phyloP scores from a whole-genome alignment of 2,113 vertebrate species.

The Osmerus mordax region DNA sequence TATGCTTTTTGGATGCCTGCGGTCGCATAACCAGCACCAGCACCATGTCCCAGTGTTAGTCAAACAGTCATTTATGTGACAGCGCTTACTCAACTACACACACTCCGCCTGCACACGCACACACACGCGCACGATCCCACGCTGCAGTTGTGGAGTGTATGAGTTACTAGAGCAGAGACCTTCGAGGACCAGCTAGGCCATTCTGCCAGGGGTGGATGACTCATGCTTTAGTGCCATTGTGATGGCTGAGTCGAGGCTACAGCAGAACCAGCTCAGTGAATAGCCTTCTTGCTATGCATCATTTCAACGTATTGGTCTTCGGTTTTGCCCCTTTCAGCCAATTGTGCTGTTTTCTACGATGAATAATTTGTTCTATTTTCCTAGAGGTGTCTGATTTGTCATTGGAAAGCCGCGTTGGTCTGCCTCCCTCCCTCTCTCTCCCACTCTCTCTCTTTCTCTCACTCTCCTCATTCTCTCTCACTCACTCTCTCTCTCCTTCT shows the following conservation, averaged over 20 bases:
- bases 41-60: slow-evolving; percentile 33
- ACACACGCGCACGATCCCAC: not conserved
- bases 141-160: not conserved
- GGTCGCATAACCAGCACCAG: slow-evolving; percentile 22
- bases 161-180: too few species aligned
- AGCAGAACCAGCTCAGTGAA: too few species aligned
- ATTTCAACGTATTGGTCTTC: too few species aligned
- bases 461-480: not conserved
- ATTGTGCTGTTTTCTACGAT: too few species aligned
- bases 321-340: too few species aligned
- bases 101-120: not conserved
- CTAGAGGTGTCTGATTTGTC: too few species aligned
- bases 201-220: not conserved
- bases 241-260: not conserved
- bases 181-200: too few species aligned
- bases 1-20: slow-evolving; percentile 1
- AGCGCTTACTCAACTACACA: not conserved
- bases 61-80: slow-evolving; percentile 31
- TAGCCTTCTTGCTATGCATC: too few species aligned
- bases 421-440: not conserved
- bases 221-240: not conserved
- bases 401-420: not conserved
- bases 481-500: not conserved
- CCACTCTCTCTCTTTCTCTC: slow-evolving; percentile 1
- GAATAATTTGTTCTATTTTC: too few species aligned